Percentiles rank a stretch among this genome's conserved stretches.
Conservation (phyloP, 2,888 invertebrate species). For the Amphipoea lucens region DNA sequence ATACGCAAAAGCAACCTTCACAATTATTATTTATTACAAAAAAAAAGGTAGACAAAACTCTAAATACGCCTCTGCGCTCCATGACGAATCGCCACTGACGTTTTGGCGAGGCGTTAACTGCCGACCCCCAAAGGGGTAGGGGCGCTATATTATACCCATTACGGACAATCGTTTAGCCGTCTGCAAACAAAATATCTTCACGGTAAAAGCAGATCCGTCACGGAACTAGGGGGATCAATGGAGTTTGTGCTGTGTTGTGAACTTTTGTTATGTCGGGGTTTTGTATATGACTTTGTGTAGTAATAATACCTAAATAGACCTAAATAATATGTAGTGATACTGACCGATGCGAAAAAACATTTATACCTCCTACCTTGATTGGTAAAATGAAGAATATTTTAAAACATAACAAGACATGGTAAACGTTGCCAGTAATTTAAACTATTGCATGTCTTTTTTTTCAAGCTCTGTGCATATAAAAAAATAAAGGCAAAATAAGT, state of each 20-base stretch:
- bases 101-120: constrained; percentile 85
- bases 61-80: constrained; percentile 73
- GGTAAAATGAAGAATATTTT: no score
- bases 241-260: constrained; percentile 40
- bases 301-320: not conserved
- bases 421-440: no score
- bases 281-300: not conserved
- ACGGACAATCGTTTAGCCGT: constrained; percentile 81
- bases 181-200: constrained; percentile 79
- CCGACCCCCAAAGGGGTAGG: constrained; percentile 78
- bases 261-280: not conserved
- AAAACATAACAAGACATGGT: no score
- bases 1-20: not conserved
- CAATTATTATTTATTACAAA: not conserved
- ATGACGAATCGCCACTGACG: constrained; percentile 84
- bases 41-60: constrained; percentile 1
- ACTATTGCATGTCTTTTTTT: no score
- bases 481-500: not conserved
- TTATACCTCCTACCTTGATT: not conserved
- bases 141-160: constrained; percentile 80
- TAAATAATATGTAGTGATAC: not conserved
- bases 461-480: not conserved
- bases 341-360: not conserved
- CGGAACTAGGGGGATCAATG: constrained; percentile 57
- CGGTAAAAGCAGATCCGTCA: constrained; percentile 80